A percentile compares a stretch with the other conserved stretches of the same genome.
These are phyloP conservation scores for Aphelocoma coerulescens DNA, from an alignment of 2,113 vertebrate species.

Conservation along the genomic window DNA sequence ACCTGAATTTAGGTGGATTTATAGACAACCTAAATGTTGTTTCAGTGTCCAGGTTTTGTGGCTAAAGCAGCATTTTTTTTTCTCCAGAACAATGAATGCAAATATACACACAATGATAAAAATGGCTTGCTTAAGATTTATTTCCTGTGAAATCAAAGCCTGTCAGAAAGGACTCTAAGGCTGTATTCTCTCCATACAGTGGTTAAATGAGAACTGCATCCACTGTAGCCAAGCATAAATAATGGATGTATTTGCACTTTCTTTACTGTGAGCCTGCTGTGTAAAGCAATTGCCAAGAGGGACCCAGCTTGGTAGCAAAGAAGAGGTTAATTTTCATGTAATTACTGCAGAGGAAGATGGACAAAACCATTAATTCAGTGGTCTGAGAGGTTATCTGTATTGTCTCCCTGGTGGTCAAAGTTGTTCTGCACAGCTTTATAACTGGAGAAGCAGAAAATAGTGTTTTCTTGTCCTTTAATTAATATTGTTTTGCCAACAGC, in stretches of 20 bases:
- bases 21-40: background rate
- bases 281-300: background rate
- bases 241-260: background rate
- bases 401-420: background rate
- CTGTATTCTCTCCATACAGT: background rate
- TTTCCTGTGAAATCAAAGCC: background rate
- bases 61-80: background rate
- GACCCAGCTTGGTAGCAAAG: background rate
- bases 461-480: constrained; percentile 32
- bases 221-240: background rate
- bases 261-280: background rate
- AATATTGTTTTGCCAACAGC: constrained; percentile 26
- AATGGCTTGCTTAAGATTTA: background rate
- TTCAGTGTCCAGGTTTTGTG: background rate
- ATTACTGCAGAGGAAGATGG: background rate
- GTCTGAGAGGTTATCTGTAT: background rate
- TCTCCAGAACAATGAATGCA: background rate
- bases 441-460: background rate
- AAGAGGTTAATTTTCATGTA: constrained; percentile 38
- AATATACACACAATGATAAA: background rate
- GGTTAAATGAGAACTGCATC: background rate
- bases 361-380: background rate
- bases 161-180: background rate
- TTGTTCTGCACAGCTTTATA: background rate
- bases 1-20: background rate